phyloP scores from a whole-genome alignment of 2,113 vertebrate genomes.

The Ceyx melanurus region DNA sequence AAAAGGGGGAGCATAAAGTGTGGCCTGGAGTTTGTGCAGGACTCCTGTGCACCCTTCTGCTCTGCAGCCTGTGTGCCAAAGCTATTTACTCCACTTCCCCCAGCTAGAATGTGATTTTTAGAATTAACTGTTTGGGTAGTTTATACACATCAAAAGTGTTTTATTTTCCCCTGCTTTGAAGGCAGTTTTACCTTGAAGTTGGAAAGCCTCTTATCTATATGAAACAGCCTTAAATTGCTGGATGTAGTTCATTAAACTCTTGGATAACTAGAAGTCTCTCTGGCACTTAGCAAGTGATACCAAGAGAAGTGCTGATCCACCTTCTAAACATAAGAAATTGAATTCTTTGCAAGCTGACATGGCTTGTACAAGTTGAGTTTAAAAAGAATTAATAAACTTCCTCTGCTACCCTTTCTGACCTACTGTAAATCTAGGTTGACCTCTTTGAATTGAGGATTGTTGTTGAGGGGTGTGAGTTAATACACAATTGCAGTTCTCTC shows the following conservation, averaged over 20 bases:
- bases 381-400: neutral
- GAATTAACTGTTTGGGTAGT: slow-evolving; percentile 2
- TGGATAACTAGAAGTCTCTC: slow-evolving; percentile 43
- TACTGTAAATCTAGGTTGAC: neutral
- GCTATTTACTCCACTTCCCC: neutral
- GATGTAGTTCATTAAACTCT: slow-evolving; percentile 53
- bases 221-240: slow-evolving; percentile 45
- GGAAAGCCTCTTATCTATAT: slow-evolving; percentile 37
- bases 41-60: neutral
- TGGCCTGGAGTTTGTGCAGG: neutral
- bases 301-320: neutral
- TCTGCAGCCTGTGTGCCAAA: neutral
- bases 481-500: neutral
- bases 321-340: neutral
- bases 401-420: neutral
- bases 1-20: neutral
- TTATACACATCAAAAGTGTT: neutral
- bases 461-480: neutral
- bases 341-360: neutral
- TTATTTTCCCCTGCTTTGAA: slow-evolving; percentile 33
- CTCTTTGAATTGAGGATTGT: neutral
- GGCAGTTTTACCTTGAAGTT: slow-evolving; percentile 4
- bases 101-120: slow-evolving; percentile 19
- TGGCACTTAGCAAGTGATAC: slow-evolving; percentile 27
- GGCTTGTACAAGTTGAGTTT: neutral